Evolutionary conservation across 2,113 vertebrate species (phyloP).

Genomic region (Martes martes): DNA sequence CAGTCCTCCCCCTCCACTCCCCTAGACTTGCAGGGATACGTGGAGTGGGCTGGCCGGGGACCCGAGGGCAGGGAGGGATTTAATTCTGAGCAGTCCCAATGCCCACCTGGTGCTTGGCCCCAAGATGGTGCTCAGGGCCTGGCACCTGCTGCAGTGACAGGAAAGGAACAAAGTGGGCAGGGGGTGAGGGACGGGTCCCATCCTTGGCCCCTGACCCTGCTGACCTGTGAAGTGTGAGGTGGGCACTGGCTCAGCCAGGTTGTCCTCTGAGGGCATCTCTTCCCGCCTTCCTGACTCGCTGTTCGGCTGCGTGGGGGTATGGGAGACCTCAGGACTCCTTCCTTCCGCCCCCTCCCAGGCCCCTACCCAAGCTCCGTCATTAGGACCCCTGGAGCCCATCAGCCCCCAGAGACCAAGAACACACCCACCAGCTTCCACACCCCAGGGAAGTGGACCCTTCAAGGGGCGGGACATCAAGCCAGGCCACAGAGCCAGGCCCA

Average conservation of each 20-base stretch:
- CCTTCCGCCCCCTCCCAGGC: rapidly evolving
- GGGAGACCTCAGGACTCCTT: not conserved
- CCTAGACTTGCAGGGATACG: slow-evolving; percentile 44
- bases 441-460: not conserved
- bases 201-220: not conserved
- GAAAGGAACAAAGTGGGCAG: not conserved
- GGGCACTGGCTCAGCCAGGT: slow-evolving; percentile 86
- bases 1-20: slow-evolving; percentile 56
- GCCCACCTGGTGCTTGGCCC: not conserved
- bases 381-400: not conserved
- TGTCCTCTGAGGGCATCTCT: slow-evolving; percentile 88
- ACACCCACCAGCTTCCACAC: not conserved
- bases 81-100: not conserved
- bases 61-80: not conserved
- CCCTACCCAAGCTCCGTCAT: not conserved
- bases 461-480: no score
- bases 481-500: not conserved
- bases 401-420: not conserved
- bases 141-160: not conserved
- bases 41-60: not conserved
- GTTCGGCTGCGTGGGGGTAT: slow-evolving; percentile 39
- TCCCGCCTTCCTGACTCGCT: slow-evolving; percentile 83
- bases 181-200: not conserved
- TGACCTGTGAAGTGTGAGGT: slow-evolving; percentile 91
- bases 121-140: not conserved